Evolutionary conservation across 2,888 invertebrate species (phyloP).

Genomic region (Leptarthrus brevirostris): DNA sequence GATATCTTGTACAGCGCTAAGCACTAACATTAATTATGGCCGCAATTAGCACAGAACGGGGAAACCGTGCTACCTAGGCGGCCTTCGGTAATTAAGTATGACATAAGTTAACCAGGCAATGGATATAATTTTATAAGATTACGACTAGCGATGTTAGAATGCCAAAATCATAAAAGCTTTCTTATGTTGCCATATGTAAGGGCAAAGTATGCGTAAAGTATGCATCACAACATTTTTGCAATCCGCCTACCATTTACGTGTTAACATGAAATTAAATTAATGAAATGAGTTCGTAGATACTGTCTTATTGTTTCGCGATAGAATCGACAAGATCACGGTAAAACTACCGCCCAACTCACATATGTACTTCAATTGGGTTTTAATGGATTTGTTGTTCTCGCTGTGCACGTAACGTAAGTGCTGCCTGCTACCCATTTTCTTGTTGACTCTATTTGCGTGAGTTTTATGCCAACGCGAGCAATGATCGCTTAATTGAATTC

Average conservation of each 20-base stretch:
- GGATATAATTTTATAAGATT: neutral
- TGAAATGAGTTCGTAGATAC: neutral
- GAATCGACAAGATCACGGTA: constrained; percentile 33
- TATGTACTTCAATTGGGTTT: constrained; percentile 25
- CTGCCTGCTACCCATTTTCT: constrained; percentile 23
- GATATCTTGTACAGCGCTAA: neutral
- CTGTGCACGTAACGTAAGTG: constrained; percentile 1
- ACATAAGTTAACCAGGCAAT: constrained; percentile 2
- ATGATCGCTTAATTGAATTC: constrained; percentile 52
- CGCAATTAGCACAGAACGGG: constrained; percentile 34
- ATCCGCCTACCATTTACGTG: neutral
- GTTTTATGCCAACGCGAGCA: constrained; percentile 41
- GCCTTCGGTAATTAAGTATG: constrained; percentile 28
- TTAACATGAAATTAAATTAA: neutral
- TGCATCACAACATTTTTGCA: neutral
- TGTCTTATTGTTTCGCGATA: neutral
- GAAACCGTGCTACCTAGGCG: constrained; percentile 13
- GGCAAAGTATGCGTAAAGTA: too few species aligned
- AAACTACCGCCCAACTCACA: constrained; percentile 1
- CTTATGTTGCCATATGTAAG: too few species aligned
- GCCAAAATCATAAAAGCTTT: neutral
- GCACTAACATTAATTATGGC: constrained; percentile 1
- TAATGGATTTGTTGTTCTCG: constrained; percentile 35
- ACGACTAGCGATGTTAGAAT: neutral
- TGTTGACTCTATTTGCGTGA: constrained; percentile 33